Conservation (phyloP, 2,113 vertebrate genomes). For the Meles meles region DNA sequence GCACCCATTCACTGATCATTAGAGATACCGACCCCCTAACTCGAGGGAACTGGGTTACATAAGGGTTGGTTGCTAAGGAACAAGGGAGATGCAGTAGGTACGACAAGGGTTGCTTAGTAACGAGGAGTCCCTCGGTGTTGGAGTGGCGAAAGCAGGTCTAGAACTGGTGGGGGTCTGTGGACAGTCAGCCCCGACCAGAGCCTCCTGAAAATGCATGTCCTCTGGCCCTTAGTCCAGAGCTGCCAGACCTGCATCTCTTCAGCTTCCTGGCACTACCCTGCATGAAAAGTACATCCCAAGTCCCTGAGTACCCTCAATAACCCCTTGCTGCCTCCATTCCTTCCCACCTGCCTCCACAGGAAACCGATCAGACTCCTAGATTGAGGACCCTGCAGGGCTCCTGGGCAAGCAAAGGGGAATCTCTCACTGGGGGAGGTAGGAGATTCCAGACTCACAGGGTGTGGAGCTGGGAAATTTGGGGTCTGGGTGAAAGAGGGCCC, state of each 20-base stretch:
- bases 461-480: not conserved
- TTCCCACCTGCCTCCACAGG: not conserved
- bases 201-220: not conserved
- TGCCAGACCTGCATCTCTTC: not conserved
- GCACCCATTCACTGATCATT: conserved; percentile 50
- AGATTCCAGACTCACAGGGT: not conserved
- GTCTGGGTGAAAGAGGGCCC: not conserved
- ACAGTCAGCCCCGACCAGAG: not conserved
- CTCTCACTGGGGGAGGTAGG: not conserved
- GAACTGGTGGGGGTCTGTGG: not conserved
- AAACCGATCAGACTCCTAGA: not conserved
- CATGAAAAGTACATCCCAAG: not conserved
- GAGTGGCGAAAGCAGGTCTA: conserved; percentile 56
- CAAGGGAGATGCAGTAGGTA: conserved; percentile 50
- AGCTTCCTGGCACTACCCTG: not conserved
- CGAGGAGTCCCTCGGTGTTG: conserved; percentile 49
- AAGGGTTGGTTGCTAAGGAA: conserved; percentile 76
- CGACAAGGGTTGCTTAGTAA: conserved; percentile 72
- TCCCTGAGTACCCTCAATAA: not conserved
- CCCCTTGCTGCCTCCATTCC: not conserved
- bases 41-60: conserved; percentile 53
- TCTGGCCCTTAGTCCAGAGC: not conserved
- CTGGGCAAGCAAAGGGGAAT: not conserved
- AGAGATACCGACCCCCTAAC: conserved; percentile 22
- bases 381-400: not conserved